Conservation (phyloP, 2,113 vertebrate species). For the Murina feae region DNA sequence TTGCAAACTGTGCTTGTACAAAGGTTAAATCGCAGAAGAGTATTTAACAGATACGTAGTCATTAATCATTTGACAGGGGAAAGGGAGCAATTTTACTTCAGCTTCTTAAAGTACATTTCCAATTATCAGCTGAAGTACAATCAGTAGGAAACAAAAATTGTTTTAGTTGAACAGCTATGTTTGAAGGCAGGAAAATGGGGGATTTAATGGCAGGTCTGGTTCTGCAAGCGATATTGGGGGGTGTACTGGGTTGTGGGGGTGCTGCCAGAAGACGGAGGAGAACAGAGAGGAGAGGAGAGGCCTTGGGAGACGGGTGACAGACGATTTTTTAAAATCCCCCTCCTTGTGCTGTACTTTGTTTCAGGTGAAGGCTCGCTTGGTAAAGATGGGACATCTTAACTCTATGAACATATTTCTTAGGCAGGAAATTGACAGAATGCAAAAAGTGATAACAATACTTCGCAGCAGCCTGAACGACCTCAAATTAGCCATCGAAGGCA, state of each 20-base stretch:
- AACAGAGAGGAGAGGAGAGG: background rate
- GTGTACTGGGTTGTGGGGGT: slow-evolving; percentile 12
- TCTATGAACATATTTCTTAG: slow-evolving; percentile 87
- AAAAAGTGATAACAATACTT: slow-evolving; percentile 80
- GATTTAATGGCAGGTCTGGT: slow-evolving; percentile 49
- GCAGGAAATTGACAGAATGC: slow-evolving; percentile 87
- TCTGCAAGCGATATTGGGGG: slow-evolving; percentile 54
- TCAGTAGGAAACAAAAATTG: slow-evolving; percentile 62
- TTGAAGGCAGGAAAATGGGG: slow-evolving; percentile 50
- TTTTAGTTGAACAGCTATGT: slow-evolving; percentile 47
- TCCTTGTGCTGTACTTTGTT: background rate
- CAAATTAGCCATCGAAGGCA: slow-evolving; percentile 84
- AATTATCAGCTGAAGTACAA: slow-evolving; percentile 55
- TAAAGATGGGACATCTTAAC: slow-evolving; percentile 84
- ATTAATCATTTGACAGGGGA: slow-evolving; percentile 52
- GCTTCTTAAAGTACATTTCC: slow-evolving; percentile 59
- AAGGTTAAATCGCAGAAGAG: slow-evolving; percentile 54
- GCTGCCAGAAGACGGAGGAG: background rate
- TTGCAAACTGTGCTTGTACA: background rate
- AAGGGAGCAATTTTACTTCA: slow-evolving; percentile 52
- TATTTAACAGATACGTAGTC: slow-evolving; percentile 46
- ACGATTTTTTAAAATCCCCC: background rate
- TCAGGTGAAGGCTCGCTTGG: slow-evolving; percentile 81
- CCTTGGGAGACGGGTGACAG: background rate
- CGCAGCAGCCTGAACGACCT: slow-evolving; percentile 80